Base-by-base conservation (phyloP, 2,888 invertebrate species). In the Plusia festucae region DNA sequence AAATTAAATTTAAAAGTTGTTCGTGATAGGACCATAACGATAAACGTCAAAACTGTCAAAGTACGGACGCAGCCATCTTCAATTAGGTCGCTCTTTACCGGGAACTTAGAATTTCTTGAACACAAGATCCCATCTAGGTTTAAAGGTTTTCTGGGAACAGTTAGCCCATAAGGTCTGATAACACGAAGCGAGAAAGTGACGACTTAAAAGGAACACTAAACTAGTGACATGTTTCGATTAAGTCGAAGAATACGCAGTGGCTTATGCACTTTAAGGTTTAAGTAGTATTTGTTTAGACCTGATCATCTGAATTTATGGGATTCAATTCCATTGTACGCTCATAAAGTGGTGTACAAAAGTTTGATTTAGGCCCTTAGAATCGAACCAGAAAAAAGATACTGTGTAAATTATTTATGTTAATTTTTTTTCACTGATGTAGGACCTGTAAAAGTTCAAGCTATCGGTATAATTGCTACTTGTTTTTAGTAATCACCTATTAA, bases 81-180 rank as follows among this genome's bases (percentile, higher is more conserved):
- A 34, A 60, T 68, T 51, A 16, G 49, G 16, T 51, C 2, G 11
- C 22, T 7, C 8, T 5, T 1, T 63, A 63, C 75, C 13, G 49
- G 24, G 65, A 65, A 75, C 46, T 9, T 18, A 13, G 32, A 18
- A 53, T n/a, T 51, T 20, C n/a, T 52, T 9, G 15, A 15, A 27
- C 22, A 62, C n/a, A 56, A n/a, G 15, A 20, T 24, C 13, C 32
- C 27, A 70, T 71, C 20, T 78, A 61, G 76, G 79, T 77, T 79
- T 75, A 78, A 30, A 76, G 68, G 55, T 67, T 68, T 77, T 76
- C 79, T 52, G 6, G n/a, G 68, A 76, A 78, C 66, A 15, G 11
- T 15, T 27, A 46, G 49, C 30, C 22, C 46, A 18, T 58, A 55
- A 32, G 18, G 53, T 15, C 59, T 66, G 71, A 71, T 78, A 75